phyloP scores from a whole-genome alignment of 2,113 vertebrate species.

The Oxyura jamaicensis region DNA sequence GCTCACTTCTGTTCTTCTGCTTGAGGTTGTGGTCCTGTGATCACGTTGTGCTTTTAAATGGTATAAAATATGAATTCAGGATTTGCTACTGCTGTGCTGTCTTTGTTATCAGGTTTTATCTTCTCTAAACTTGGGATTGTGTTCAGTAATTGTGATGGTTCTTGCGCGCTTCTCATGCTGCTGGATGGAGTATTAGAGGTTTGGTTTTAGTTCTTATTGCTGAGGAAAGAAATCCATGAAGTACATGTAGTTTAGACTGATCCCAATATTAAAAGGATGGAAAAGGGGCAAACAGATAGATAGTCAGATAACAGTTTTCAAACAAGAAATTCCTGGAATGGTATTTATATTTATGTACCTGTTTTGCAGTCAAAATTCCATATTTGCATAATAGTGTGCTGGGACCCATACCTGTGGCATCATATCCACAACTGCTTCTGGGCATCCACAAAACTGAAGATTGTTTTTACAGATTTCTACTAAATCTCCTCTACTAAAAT shows the following conservation, averaged over 20 bases:
- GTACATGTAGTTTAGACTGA: neutral
- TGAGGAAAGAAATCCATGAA: neutral
- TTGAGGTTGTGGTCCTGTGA: neutral
- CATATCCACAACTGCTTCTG: neutral
- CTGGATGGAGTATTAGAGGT: neutral
- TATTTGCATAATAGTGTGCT: neutral
- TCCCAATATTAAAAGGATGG: neutral
- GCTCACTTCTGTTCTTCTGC: neutral
- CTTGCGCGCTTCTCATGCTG: neutral
- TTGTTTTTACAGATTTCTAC: neutral
- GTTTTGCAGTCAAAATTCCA: neutral
- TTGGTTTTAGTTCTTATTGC: neutral
- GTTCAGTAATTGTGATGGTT: neutral
- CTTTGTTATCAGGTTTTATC: neutral
- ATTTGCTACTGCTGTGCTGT: neutral
- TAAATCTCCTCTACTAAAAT: neutral
- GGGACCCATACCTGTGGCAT: neutral
- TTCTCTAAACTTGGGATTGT: neutral
- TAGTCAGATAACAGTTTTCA: neutral
- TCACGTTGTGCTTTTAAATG: neutral
- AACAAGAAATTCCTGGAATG: neutral
- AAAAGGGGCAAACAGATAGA: neutral
- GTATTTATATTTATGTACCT: neutral
- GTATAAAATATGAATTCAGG: neutral
- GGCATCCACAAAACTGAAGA: neutral